Evolutionary conservation across 2,113 vertebrate genomes (phyloP).

Genomic region (Corythoichthys intestinalis): DNA sequence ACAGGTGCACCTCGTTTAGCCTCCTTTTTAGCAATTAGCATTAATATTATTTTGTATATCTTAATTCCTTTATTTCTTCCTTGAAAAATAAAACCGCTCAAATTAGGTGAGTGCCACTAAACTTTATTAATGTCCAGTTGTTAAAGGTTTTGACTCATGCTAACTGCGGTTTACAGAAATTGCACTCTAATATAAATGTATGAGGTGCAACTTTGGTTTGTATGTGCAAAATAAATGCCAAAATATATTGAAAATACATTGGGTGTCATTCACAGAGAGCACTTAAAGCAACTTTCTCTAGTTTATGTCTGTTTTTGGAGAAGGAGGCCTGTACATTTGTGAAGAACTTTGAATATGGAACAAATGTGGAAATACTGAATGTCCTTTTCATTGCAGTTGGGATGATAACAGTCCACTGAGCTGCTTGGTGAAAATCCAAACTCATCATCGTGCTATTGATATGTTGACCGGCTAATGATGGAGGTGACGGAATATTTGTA

Average conservation of each 20-base stretch:
- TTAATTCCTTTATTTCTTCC: neutral
- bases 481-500: slow-evolving; percentile 91
- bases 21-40: too few species aligned
- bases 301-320: slow-evolving; percentile 47
- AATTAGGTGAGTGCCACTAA: slow-evolving; percentile 16
- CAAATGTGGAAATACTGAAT: slow-evolving; percentile 7
- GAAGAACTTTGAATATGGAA: slow-evolving; percentile 88
- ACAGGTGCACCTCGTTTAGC: too few species aligned
- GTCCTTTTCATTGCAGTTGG: neutral
- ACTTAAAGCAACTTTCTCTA: neutral
- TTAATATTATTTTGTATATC: too few species aligned
- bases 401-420: slow-evolving; percentile 56
- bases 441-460: slow-evolving; percentile 78
- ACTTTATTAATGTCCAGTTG: neutral
- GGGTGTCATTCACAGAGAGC: slow-evolving; percentile 52
- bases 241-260: slow-evolving; percentile 61
- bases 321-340: slow-evolving; percentile 88
- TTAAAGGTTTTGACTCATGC: neutral
- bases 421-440: slow-evolving; percentile 72
- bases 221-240: neutral
- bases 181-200: neutral
- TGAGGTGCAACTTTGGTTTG: neutral
- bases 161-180: neutral
- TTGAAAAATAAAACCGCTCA: neutral
- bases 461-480: slow-evolving; percentile 92